Evolutionary conservation across 1,140 invertebrate species (phyloP).

Genomic region (Platyscapa corneri): DNA sequence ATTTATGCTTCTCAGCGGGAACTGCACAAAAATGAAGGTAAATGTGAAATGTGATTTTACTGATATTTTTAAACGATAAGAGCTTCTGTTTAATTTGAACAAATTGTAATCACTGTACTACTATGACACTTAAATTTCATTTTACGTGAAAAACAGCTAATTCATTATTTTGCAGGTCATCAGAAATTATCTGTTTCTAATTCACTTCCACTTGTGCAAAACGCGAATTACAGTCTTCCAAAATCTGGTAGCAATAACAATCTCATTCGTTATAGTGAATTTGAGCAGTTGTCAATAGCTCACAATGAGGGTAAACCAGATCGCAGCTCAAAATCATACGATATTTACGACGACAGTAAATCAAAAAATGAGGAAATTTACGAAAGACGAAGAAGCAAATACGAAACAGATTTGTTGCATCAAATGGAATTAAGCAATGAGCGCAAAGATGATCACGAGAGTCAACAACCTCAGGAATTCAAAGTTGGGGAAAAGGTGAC

Average conservation of each 20-base stretch:
- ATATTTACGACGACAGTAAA: conserved; percentile 58
- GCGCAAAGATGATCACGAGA: conserved; percentile 57
- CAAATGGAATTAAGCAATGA: conserved; percentile 50
- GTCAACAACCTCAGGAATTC: conserved; percentile 71
- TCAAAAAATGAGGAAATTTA: conserved; percentile 58
- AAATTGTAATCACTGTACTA: too few relatives aligned
- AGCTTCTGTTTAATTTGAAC: too few relatives aligned
- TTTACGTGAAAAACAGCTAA: too few relatives aligned
- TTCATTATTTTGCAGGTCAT: conserved; percentile 51
- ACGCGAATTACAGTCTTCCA: conserved; percentile 63
- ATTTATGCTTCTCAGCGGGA: conserved; percentile 67
- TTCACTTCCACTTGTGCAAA: conserved; percentile 65
- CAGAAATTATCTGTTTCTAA: conserved; percentile 65
- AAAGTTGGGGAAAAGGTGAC: conserved; percentile 76
- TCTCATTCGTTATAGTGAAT: conserved; percentile 63
- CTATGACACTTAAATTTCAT: too few relatives aligned
- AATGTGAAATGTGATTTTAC: too few relatives aligned
- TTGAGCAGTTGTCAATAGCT: conserved; percentile 59
- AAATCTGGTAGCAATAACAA: conserved; percentile 67
- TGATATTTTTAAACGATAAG: too few relatives aligned
- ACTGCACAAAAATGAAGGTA: conserved; percentile 65
- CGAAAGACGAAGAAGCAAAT: conserved; percentile 66
- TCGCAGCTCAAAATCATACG: conserved; percentile 61
- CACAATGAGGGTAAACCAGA: conserved; percentile 62
- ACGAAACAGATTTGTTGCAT: conserved; percentile 59